Conservation (phyloP, 2,797 vertebrate species). For the Alectoris magna region DNA sequence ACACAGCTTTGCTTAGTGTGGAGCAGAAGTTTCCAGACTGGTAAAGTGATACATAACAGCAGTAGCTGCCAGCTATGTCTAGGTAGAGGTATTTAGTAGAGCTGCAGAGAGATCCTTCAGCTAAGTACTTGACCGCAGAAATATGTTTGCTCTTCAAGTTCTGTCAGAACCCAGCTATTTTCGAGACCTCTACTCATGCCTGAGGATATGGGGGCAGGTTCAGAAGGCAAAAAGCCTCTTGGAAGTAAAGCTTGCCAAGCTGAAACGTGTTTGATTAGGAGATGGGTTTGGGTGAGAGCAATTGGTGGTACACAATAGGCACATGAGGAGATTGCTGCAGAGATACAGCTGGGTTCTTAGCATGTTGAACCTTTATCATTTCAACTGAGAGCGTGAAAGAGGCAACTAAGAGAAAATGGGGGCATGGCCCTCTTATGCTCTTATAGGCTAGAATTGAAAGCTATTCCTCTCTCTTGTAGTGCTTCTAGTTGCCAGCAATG, state of each 20-base stretch:
- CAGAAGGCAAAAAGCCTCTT: not conserved
- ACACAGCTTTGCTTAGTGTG: not conserved
- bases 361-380: not conserved
- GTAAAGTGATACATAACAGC: not conserved
- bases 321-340: not conserved
- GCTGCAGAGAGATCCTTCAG: slow-evolving; percentile 16
- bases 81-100: not conserved
- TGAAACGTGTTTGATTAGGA: not conserved
- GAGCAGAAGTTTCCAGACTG: slow-evolving; percentile 14
- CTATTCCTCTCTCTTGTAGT: not conserved
- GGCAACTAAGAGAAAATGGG: not conserved
- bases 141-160: not conserved
- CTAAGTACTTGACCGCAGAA: slow-evolving; percentile 21
- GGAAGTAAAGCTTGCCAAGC: not conserved
- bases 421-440: not conserved
- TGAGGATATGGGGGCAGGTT: not conserved
- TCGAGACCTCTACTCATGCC: not conserved
- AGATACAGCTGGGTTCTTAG: not conserved
- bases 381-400: not conserved
- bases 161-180: not conserved
- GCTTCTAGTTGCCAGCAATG: not conserved
- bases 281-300: not conserved
- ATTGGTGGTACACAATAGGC: not conserved
- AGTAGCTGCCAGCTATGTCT: slow-evolving; percentile 14
- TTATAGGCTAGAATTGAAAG: not conserved